Conservation (phyloP, 2,797 vertebrate genomes). For the Melanotaenia parkinsoni region DNA sequence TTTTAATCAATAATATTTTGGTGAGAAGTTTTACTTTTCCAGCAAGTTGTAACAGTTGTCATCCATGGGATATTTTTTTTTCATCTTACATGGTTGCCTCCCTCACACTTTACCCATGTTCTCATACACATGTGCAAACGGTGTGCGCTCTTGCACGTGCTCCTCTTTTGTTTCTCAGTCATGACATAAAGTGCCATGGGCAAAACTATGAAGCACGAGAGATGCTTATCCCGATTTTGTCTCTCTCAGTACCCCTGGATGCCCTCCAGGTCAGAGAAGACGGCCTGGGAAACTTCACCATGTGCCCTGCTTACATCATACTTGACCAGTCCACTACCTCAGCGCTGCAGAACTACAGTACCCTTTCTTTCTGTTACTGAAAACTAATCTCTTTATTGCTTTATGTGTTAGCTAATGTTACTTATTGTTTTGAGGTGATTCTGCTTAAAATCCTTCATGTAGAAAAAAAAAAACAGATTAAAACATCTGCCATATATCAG, state of each 20-base stretch:
- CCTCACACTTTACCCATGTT: slow-evolving; percentile 10
- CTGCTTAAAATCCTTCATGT: not conserved
- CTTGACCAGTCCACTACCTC: slow-evolving; percentile 28
- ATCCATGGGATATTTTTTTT: not conserved
- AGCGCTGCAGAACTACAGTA: not conserved
- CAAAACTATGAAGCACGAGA: slow-evolving; percentile 65
- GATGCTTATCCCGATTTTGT: slow-evolving; percentile 77
- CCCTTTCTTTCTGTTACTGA: not conserved
- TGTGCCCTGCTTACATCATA: slow-evolving; percentile 59
- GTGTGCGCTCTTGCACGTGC: slow-evolving; percentile 73
- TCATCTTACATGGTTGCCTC: slow-evolving; percentile 13
- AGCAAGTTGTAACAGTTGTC: slow-evolving; percentile 10
- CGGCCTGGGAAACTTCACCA: slow-evolving; percentile 65
- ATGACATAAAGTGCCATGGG: slow-evolving; percentile 80
- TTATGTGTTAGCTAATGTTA: slow-evolving; percentile 14
- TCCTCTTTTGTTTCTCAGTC: slow-evolving; percentile 72
- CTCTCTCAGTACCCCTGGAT: slow-evolving; percentile 69
- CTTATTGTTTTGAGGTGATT: slow-evolving; percentile 13
- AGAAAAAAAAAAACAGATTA: no score
- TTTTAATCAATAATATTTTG: slow-evolving; percentile 6
- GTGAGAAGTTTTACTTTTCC: not conserved
- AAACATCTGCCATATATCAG: not conserved
- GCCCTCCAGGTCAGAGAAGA: slow-evolving; percentile 66
- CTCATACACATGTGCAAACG: slow-evolving; percentile 43
- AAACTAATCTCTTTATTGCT: slow-evolving; percentile 17